phyloP scores from a whole-genome alignment of 2,888 invertebrate species.

The Gandaritis pyraliata region DNA sequence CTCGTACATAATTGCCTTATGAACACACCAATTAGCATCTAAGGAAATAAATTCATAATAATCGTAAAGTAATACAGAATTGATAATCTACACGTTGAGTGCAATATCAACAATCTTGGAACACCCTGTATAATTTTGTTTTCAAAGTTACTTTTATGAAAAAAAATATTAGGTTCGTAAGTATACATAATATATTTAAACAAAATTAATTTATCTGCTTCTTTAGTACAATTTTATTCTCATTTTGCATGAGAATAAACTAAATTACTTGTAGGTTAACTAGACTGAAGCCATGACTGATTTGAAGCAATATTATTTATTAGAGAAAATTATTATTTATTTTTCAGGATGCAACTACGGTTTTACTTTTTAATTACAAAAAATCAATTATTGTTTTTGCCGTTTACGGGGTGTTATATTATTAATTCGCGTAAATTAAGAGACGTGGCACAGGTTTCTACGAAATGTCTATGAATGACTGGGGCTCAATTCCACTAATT shows the following conservation, averaged over 20 bases:
- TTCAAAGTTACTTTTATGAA: not conserved
- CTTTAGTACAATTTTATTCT: constrained; percentile 53
- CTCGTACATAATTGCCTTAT: constrained; percentile 54
- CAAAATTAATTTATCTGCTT: constrained; percentile 45
- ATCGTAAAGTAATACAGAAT: constrained; percentile 23
- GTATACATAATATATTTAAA: constrained; percentile 29
- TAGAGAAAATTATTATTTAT: constrained; percentile 61
- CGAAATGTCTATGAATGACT: not conserved
- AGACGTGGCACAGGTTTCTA: not conserved
- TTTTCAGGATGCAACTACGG: constrained; percentile 39
- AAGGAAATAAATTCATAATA: constrained; percentile 23
- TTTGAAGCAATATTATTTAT: constrained; percentile 82
- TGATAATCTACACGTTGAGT: not conserved
- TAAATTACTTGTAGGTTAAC: constrained; percentile 53
- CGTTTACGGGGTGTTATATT: constrained; percentile 6
- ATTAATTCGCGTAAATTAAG: not conserved
- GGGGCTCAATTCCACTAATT: no score
- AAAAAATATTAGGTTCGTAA: constrained; percentile 16
- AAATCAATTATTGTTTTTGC: constrained; percentile 31
- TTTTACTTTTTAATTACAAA: constrained; percentile 42
- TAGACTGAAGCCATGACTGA: constrained; percentile 82
- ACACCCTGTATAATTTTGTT: not conserved
- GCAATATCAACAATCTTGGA: not conserved
- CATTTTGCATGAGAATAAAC: constrained; percentile 46
- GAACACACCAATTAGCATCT: constrained; percentile 63